Evolutionary conservation across 2,888 invertebrate species (phyloP), one percentile per base, ranked within the genome.

Genomic region (Iselma pallidipennis): DNA sequence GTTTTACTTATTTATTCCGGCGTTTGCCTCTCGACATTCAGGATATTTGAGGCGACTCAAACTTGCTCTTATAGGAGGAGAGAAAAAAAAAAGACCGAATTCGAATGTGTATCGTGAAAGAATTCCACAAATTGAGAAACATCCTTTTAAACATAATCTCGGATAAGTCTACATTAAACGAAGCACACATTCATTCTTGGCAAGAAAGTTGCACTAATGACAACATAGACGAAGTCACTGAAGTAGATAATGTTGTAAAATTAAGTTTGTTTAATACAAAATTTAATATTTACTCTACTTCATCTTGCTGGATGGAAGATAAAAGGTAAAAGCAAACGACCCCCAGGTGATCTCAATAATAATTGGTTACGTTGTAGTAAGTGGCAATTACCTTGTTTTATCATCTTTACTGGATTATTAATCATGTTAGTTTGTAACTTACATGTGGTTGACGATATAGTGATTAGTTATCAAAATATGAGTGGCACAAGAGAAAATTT

Each of bases 1-100:
- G 71, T 72, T 71, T 73, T 69, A 67, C 71, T 70, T 71, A 71
- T 71, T 74, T 74, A 73, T 72, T 68, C 72, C 70, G 61, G 66
- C 69, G 67, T 71, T 72, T 69, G 67, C 69, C 61, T 69, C 4
- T 63, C 51, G 61, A 61, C 59, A 63, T 63, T 64, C 64, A 63
- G 66, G 69, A 66, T 66, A 67, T 66, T 66, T 66, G 63, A 59
- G 61, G 61, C 48, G 68, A 61, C 58, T 69, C n/a, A n/a, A n/a
- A n/a, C n/a, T n/a, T n/a, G n/a, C n/a, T n/a, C n/a, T n/a, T n/a
- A n/a, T n/a, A n/a, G n/a, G n/a, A n/a, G n/a, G n/a, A n/a, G n/a
- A n/a, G n/a, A n/a, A n/a, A n/a, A n/a, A n/a, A n/a, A n/a, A n/a
- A n/a, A n/a, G n/a, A n/a, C n/a, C n/a, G n/a, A n/a, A n/a, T n/a